Base-by-base conservation (phyloP, 2,113 vertebrate species). In the Oophaga pumilio region DNA sequence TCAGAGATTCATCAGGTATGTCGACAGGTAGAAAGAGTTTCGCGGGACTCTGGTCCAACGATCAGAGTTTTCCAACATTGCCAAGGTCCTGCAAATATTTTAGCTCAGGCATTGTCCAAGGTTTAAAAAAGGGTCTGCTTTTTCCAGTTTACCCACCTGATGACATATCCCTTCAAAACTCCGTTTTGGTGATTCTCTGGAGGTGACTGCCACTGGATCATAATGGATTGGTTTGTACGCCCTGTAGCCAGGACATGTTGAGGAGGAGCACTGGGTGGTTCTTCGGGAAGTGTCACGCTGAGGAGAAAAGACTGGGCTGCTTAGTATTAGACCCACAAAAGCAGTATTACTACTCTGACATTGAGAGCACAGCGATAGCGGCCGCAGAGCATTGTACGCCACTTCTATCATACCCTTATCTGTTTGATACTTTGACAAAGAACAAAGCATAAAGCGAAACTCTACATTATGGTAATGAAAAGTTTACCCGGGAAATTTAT, bases 131-230 rank as follows among this genome's bases (percentile, higher is more conserved):
- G 33, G 33, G 33, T 20, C 68, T 28, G 28, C 17, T 2, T 6
- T 33, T 6, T 10, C 0, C 76, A 1, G 0, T 33, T 0, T 0
- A 0, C 92, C 90, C 84, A 99, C 98, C 98, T 95, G 93, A 99
- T 93, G 74, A 96, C 89, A 91, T 99, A 99, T 77, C 98, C 98
- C 71, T 95, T 95, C 80, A 99, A 94, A 89, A 97, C 91, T 14
- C 98, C 98, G 0, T 99, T 99, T 91, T 99, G 98, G 92, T 99
- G 98, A 93, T 94, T 99, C 91, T 99, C 98, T 0, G 96, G 97
- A 0, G 98, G 98, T 0, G 97, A 97, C 92, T 99, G 98, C 97
- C 98, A 99, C 92, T 99, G 98, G 93, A 99, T 97, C 97, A 99
- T 97, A 93, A 99, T 99, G 92, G 97, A 99, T 89, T 98, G 97